Evolutionary conservation across 2,797 vertebrate genomes (phyloP).

Genomic region (Arrhamphus sclerolepis): DNA sequence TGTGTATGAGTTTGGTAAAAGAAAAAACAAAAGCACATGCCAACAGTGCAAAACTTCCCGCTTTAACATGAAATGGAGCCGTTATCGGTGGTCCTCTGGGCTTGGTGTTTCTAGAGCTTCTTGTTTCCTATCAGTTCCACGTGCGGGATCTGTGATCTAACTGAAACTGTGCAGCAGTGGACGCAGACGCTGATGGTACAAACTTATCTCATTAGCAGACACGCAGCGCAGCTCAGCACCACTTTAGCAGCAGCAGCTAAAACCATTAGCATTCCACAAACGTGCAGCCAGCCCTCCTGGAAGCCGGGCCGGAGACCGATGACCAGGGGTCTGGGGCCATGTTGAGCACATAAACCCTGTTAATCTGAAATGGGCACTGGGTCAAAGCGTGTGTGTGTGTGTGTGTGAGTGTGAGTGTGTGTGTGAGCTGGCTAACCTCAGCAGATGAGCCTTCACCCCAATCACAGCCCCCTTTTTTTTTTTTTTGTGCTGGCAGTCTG

Average conservation of each 20-base stretch:
- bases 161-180: constrained; percentile 1
- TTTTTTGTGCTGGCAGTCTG: constrained; percentile 80
- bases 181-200: constrained; percentile 15
- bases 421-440: constrained; percentile 67
- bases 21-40: too few species aligned
- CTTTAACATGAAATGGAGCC: background rate
- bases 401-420: constrained; percentile 33
- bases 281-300: constrained; percentile 25
- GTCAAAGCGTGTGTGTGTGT: constrained; percentile 41
- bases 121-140: background rate
- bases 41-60: background rate
- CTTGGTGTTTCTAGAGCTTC: background rate
- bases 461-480: constrained; percentile 50
- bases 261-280: constrained; percentile 43
- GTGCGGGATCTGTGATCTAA: constrained; percentile 1
- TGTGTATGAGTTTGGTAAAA: too few species aligned
- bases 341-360: constrained; percentile 73
- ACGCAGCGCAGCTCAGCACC: constrained; percentile 20
- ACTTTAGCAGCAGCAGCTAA: constrained; percentile 40
- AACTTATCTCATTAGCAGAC: constrained; percentile 46
- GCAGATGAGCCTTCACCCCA: constrained; percentile 79
- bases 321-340: constrained; percentile 51
- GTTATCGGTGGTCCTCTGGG: background rate
- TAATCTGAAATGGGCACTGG: constrained; percentile 64
- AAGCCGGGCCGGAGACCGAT: constrained; percentile 44